phyloP scores from a whole-genome alignment of 2,888 invertebrate species.

The Odontocolon sp. region DNA sequence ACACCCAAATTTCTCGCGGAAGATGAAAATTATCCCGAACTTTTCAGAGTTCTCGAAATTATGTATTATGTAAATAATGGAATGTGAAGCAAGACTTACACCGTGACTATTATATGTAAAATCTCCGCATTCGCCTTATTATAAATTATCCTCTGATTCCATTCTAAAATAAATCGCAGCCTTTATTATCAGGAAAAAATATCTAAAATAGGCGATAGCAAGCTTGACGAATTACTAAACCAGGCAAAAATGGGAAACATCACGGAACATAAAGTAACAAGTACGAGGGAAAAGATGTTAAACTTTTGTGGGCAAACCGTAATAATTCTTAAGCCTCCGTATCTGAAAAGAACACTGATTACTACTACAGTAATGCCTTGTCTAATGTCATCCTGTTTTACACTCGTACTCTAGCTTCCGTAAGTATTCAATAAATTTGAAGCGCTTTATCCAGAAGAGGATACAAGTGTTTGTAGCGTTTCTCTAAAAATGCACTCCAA shows the following conservation, averaged over 20 bases:
- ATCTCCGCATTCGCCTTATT: too few species aligned
- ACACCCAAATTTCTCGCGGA: constrained; percentile 91
- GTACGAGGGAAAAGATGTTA: constrained; percentile 25
- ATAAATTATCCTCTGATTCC: too few species aligned
- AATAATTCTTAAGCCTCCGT: constrained; percentile 87
- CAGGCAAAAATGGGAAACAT: constrained; percentile 24
- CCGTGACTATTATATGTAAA: constrained; percentile 69
- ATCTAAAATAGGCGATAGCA: constrained; percentile 59
- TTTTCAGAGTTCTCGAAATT: constrained; percentile 85
- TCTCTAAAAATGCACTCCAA: constrained; percentile 76
- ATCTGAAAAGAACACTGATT: constrained; percentile 87
- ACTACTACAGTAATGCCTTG: constrained; percentile 91
- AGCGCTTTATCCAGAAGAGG: constrained; percentile 84
- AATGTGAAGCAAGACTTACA: constrained; percentile 69
- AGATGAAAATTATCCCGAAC: constrained; percentile 88
- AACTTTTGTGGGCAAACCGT: constrained; percentile 89
- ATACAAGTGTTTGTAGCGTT: constrained; percentile 89
- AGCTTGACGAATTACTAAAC: constrained; percentile 57
- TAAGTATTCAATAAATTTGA: constrained; percentile 91
- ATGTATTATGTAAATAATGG: constrained; percentile 89
- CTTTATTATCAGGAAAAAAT: constrained; percentile 61
- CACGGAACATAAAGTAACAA: constrained; percentile 68
- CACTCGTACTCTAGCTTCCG: constrained; percentile 95
- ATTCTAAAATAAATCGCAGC: too few species aligned
- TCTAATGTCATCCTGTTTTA: constrained; percentile 92